These are phyloP conservation scores for Malacoraja senta DNA, from an alignment of 2,797 vertebrate genomes.

Conservation along the genomic window DNA sequence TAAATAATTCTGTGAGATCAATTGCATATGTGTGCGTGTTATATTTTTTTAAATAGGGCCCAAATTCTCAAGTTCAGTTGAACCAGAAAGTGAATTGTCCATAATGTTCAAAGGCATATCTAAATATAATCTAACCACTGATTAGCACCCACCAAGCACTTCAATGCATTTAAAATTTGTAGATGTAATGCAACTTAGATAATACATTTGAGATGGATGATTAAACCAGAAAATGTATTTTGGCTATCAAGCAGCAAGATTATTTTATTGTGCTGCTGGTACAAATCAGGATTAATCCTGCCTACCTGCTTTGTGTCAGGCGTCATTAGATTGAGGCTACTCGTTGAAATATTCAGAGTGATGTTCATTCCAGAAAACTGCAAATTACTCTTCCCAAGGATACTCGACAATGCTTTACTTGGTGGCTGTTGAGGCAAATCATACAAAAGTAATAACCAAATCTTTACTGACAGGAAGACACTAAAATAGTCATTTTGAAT, in stretches of 20 bases:
- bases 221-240: not conserved
- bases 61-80: not conserved
- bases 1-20: not conserved
- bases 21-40: not conserved
- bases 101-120: not conserved
- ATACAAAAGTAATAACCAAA: conserved; percentile 34
- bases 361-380: conserved; percentile 96
- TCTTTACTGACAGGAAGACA: not conserved
- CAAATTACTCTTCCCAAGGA: conserved; percentile 93
- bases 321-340: conserved; percentile 92
- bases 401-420: conserved; percentile 84
- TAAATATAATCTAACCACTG: not conserved
- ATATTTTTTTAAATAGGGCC: not conserved
- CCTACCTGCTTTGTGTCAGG: conserved; percentile 92
- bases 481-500: not conserved
- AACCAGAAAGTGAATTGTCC: not conserved
- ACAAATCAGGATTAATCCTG: conserved; percentile 30
- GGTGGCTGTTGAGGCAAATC: conserved; percentile 66
- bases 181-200: not conserved
- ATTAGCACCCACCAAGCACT: not conserved
- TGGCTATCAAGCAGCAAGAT: not conserved
- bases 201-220: not conserved
- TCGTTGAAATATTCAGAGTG: conserved; percentile 92
- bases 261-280: not conserved
- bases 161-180: not conserved